Base-by-base conservation (phyloP, 2,797 vertebrate species). In the Notamacropus eugenii region DNA sequence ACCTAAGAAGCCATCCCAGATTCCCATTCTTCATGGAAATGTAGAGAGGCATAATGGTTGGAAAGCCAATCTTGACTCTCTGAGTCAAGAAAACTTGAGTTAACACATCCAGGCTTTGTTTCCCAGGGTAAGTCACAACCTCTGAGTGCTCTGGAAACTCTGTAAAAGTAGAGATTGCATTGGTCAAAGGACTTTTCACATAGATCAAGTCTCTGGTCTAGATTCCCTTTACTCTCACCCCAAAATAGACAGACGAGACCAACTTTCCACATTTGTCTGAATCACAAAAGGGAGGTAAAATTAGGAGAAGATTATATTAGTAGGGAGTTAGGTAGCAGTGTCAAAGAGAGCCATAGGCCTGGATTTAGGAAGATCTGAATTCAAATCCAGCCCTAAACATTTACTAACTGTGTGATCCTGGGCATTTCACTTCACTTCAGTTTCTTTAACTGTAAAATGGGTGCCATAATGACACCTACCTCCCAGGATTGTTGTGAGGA, bases 1-100 rank as follows among this genome's bases (percentile, higher is more conserved):
- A 14, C n/a, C 91, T 74, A 55, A 93, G 96, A 94, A 95, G n/a
- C 4, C 54, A 93, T 62, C 31, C 46, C 55, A 59, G 59, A 92
- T 92, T 87, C 67, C 91, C 5, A 91, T 56, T 54, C 11, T 46
- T 40, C 57, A 27, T 46, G 19, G 74, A 27, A 82, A 82, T 22
- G 34, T n/a, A 54, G 34, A 55, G 90, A 91, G 67, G 74, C 22
- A 19, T 24, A 10, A 82, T 46, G 19, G 40, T 82, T 46, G 24
- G 74, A n/a, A 31, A 82, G 19, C 16, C 67, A 74, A 22, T 0
- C n/a, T 74, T 27, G 40, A 52, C 52, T 52, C 52, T 52, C 52
- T 8, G n/a, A 24, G 22, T 82, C 74, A 46, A 40, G 74, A 82
- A 46, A 27, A 10, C 40, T 40, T 27, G 74, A 82, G 9, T 82